Base-by-base conservation (phyloP, 2,113 vertebrate species). In the Toxotes chatareus region DNA sequence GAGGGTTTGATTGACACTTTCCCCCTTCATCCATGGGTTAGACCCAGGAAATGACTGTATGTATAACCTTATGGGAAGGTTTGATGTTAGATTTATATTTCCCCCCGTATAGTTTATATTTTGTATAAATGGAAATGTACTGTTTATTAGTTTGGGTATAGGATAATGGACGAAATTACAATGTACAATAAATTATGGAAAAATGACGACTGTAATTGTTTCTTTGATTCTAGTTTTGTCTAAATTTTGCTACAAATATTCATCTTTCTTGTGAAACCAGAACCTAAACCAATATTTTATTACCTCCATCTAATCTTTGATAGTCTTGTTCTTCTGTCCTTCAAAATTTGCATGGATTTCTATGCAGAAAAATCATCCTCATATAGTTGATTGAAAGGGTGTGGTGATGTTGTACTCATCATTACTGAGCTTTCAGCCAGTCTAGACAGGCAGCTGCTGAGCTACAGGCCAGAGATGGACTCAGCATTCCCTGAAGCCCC, bases 121-220 rank as follows among this genome's bases (percentile, higher is more conserved):
- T 95, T 95, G 92, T 94, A 94, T 91, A 92, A 89, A 92, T 92
- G 56, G 46, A 85, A 90, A 91, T 88, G 86, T 90, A 91, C 74
- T 92, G 89, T 89, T 89, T 89, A 88, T 90, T 90, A 89, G 76
- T 88, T 93, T 87, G 81, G 83, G 64, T 91, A 84, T 79, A 83
- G 63, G 55, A 88, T 60, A 68, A 84, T 84, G 79, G 73, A 91
- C 82, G 55, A 91, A 92, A 90, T 87, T 36, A 90, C 23, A 66
- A 87, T 93, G 92, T 94, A 90, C 70, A 94, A 94, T 89, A 92
- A 94, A 94, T 88, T 65, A 86, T 91, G 78, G 89, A 81, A 27
- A 89, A 91, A 84, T 0, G 1, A 82, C 42, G 76, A 11, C 47
- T 56, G 63, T 76, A 77, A 65, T 70, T 51, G 73, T 40, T 76